Evolutionary conservation across 2,888 invertebrate genomes (phyloP).

Genomic region (Cheilosia variabilis): DNA sequence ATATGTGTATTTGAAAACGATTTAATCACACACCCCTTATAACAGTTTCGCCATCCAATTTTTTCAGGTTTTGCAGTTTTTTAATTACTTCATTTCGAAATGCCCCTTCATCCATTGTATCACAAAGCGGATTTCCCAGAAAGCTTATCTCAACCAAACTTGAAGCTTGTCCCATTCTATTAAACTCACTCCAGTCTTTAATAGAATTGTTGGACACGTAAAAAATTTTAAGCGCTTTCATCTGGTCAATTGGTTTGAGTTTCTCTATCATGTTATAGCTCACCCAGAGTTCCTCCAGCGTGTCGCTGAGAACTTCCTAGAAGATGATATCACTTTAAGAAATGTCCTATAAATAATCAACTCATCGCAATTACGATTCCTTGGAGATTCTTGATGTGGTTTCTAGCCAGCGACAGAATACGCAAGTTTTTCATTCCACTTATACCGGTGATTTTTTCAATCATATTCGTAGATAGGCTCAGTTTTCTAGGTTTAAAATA

Average conservation of each 20-base stretch:
- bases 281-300: constrained; percentile 96
- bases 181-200: constrained; percentile 95
- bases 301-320: constrained; percentile 93
- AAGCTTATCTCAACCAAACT: constrained; percentile 91
- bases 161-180: constrained; percentile 90
- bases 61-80: constrained; percentile 90
- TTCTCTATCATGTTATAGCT: constrained; percentile 97
- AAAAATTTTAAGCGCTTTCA: constrained; percentile 92
- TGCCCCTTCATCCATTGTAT: constrained; percentile 88
- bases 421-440: constrained; percentile 92
- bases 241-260: constrained; percentile 92
- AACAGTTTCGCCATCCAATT: constrained; percentile 92
- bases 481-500: constrained; percentile 86
- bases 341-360: not conserved
- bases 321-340: not conserved
- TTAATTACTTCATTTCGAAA: constrained; percentile 90
- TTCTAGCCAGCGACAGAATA: constrained; percentile 93
- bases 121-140: constrained; percentile 91
- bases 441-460: constrained; percentile 95
- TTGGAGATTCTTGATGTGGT: constrained; percentile 94
- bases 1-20: no score
- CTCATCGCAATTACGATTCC: constrained; percentile 87
- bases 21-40: constrained; percentile 83
- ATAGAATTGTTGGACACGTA: constrained; percentile 93
- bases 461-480: constrained; percentile 96